A percentile compares a stretch with the other conserved stretches of the same genome.
phyloP scores from a whole-genome alignment of 2,113 vertebrate genomes.

The Xenopus laevis region DNA sequence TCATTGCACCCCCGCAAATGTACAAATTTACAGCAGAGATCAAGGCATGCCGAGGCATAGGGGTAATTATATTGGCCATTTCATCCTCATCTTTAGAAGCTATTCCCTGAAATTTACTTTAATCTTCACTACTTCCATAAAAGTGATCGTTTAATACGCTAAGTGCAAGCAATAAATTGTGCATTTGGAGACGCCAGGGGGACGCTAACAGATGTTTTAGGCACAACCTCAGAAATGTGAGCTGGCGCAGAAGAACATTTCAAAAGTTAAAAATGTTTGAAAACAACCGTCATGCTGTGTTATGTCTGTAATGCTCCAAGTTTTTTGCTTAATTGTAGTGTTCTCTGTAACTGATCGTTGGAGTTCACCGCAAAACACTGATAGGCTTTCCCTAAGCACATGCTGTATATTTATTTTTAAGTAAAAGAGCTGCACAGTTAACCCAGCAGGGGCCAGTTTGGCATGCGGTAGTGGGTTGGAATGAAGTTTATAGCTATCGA shows the following conservation, averaged over 20 bases:
- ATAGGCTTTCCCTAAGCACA: not conserved
- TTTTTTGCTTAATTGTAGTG: not conserved
- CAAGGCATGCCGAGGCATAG: not conserved
- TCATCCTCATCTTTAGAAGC: not conserved
- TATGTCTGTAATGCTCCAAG: not conserved
- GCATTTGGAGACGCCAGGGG: not conserved
- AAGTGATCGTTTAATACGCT: not conserved
- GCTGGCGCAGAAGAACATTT: not conserved
- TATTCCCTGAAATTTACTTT: not conserved
- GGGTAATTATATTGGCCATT: not conserved
- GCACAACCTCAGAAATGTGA: not conserved
- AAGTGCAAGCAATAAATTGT: not conserved
- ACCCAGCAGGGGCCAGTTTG: no score
- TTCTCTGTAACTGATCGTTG: not conserved
- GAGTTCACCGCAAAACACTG: not conserved
- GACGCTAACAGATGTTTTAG: not conserved
- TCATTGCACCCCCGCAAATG: not conserved
- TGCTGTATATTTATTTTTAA: no score
- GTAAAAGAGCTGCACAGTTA: no score
- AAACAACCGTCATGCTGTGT: not conserved
- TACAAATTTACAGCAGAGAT: not conserved
- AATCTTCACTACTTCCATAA: not conserved
- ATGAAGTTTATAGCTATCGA: no score
- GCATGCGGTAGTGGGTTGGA: no score
- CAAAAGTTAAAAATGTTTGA: not conserved